Conservation (phyloP, 1,140 invertebrate species). For the Drosophila nasuta region DNA sequence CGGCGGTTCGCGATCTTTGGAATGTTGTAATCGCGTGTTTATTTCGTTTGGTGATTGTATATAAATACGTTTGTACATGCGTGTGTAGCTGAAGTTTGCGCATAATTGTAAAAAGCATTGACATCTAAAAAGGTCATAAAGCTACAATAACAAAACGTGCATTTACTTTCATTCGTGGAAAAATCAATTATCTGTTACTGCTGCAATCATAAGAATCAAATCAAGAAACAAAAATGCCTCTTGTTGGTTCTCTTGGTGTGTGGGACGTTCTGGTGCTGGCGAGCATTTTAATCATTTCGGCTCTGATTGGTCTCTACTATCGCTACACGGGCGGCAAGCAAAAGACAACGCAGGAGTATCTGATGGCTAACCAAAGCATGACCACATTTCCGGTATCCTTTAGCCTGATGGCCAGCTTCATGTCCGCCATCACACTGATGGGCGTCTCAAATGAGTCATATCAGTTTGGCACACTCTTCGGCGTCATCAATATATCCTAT, state of each 20-base stretch:
- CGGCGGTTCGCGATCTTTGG: neutral
- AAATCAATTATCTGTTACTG: conserved; percentile 64
- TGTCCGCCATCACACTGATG: conserved; percentile 96
- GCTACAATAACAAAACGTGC: conserved; percentile 25
- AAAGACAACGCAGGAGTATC: conserved; percentile 89
- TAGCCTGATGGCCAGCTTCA: conserved; percentile 96
- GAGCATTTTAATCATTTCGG: conserved; percentile 88
- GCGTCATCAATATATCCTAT: conserved; percentile 93
- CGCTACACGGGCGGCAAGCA: conserved; percentile 95
- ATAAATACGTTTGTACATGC: conserved; percentile 9
- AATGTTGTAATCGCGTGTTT: conserved; percentile 44
- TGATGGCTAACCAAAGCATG: conserved; percentile 82
- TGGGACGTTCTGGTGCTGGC: conserved; percentile 89
- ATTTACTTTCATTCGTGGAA: conserved; percentile 44
- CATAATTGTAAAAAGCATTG: conserved; percentile 55
- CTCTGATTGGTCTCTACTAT: conserved; percentile 92
- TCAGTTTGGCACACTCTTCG: conserved; percentile 92
- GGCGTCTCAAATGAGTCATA: conserved; percentile 92
- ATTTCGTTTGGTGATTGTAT: conserved; percentile 22
- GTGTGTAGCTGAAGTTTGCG: conserved; percentile 37
- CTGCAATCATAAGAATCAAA: neutral
- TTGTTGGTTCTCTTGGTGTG: conserved; percentile 68
- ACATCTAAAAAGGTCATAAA: conserved; percentile 65
- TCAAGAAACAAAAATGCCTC: conserved; percentile 45
- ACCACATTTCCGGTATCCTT: conserved; percentile 92